Percentiles rank a stretch among this genome's conserved stretches.
phyloP scores from a whole-genome alignment of 2,888 invertebrate species.

The Stomorhina lunata region DNA sequence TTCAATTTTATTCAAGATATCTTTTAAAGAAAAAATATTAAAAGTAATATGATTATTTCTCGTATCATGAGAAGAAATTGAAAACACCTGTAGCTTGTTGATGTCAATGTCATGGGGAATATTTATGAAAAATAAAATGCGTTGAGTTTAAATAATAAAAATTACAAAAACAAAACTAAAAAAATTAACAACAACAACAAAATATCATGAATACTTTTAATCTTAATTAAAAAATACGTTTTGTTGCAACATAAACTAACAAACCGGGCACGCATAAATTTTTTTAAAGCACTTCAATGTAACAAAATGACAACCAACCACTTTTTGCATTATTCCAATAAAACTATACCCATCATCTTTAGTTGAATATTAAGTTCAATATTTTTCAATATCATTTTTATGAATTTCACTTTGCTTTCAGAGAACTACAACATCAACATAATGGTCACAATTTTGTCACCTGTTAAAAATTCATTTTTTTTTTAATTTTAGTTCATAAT shows the following conservation, averaged over 20 bases:
- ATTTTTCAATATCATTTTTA: conserved; percentile 53
- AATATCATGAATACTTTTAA: conserved; percentile 62
- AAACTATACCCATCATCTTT: conserved; percentile 34
- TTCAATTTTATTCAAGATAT: neutral
- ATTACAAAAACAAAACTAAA: conserved; percentile 33
- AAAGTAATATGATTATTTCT: conserved; percentile 12
- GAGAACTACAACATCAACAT: neutral
- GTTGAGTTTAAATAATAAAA: conserved; percentile 7
- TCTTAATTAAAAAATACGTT: conserved; percentile 66
- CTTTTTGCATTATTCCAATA: neutral
- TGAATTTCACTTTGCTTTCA: conserved; percentile 59
- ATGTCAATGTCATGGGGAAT: conserved; percentile 36
- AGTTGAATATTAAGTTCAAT: conserved; percentile 48
- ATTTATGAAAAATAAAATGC: neutral
- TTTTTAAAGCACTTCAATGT: neutral
- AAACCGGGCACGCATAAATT: conserved; percentile 57
- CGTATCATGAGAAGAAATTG: neutral
- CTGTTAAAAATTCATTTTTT: conserved; percentile 50
- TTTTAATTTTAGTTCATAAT: neutral
- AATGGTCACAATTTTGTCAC: conserved; percentile 60
- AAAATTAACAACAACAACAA: conserved; percentile 14
- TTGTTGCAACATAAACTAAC: conserved; percentile 58
- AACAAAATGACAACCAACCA: conserved; percentile 1
- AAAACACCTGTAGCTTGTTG: conserved; percentile 56
- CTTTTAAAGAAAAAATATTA: neutral